These are phyloP conservation scores for Pollicipes pollicipes DNA, from an alignment of 1,140 invertebrate genomes.

Conservation along the genomic window DNA sequence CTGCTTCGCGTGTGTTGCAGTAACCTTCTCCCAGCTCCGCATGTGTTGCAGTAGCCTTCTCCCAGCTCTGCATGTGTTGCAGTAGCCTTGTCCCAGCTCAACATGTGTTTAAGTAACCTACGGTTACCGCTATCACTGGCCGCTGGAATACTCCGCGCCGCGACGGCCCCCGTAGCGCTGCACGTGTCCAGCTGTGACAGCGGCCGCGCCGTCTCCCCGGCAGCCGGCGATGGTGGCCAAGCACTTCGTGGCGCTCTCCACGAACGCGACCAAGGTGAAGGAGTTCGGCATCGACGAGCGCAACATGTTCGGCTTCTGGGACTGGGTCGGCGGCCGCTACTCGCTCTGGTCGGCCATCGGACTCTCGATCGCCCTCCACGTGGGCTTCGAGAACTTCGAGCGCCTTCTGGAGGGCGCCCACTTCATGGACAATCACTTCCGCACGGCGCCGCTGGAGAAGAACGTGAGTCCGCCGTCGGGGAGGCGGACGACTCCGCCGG, in stretches of 20 bases:
- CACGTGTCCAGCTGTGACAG: too few species aligned
- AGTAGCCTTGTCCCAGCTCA: too few species aligned
- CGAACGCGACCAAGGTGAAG: slow-evolving; percentile 77
- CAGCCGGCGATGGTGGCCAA: slow-evolving; percentile 70
- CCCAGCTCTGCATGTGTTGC: too few species aligned
- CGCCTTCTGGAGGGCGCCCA: slow-evolving; percentile 57
- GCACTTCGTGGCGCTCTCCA: slow-evolving; percentile 96
- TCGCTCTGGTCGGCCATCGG: slow-evolving; percentile 53
- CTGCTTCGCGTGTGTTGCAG: too few species aligned
- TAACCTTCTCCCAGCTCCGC: too few species aligned
- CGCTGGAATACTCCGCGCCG: too few species aligned
- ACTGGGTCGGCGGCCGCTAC: slow-evolving; percentile 81
- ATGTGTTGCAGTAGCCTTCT: too few species aligned
- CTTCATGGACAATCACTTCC: slow-evolving; percentile 90
- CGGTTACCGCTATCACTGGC: too few species aligned
- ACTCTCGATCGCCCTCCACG: slow-evolving; percentile 77
- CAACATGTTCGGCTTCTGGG: slow-evolving; percentile 99
- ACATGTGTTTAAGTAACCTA: too few species aligned
- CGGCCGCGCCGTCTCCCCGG: too few species aligned
- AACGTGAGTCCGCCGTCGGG: slow-evolving; percentile 52
- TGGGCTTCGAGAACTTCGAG: slow-evolving; percentile 93
- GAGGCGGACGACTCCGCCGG: not conserved
- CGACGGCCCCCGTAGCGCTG: too few species aligned
- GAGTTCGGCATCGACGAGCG: slow-evolving; percentile 92
- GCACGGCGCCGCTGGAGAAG: slow-evolving; percentile 64